phyloP scores from a whole-genome alignment of 2,113 vertebrate species.

The Ramphastos sulfuratus region DNA sequence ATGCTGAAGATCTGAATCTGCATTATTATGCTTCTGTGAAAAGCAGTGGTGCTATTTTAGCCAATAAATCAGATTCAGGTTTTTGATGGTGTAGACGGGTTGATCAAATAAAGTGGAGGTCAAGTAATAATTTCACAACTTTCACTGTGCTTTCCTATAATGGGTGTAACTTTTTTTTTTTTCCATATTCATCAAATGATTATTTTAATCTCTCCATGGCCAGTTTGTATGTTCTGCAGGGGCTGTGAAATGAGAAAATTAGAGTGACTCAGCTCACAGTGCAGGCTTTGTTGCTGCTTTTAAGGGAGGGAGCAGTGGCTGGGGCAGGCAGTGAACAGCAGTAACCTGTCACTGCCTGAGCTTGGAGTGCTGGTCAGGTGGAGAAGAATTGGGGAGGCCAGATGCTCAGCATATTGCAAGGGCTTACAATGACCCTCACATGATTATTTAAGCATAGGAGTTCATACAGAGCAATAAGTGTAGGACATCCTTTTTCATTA shows the following conservation, averaged over 20 bases:
- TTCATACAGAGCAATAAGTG: background rate
- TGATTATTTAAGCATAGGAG: background rate
- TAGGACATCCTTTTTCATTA: background rate
- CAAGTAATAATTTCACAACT: background rate
- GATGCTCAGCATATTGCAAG: background rate
- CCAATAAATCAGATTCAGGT: background rate
- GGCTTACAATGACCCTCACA: background rate
- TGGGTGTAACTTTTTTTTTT: background rate
- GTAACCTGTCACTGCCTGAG: background rate
- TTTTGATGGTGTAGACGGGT: background rate
- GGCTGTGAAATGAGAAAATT: background rate
- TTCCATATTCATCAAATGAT: background rate
- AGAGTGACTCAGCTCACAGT: background rate
- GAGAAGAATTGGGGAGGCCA: background rate
- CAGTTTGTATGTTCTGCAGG: background rate
- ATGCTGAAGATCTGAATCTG: background rate
- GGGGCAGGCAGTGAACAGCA: background rate
- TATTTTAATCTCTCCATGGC: background rate
- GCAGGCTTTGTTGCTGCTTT: background rate
- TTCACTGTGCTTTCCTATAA: background rate
- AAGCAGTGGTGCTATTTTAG: background rate
- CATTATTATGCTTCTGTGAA: background rate
- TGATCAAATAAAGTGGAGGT: background rate
- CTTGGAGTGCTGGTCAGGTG: background rate
- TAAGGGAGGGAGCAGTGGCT: background rate